phyloP scores from a whole-genome alignment of 2,113 vertebrate genomes.

The Sylvilagus bachmani region DNA sequence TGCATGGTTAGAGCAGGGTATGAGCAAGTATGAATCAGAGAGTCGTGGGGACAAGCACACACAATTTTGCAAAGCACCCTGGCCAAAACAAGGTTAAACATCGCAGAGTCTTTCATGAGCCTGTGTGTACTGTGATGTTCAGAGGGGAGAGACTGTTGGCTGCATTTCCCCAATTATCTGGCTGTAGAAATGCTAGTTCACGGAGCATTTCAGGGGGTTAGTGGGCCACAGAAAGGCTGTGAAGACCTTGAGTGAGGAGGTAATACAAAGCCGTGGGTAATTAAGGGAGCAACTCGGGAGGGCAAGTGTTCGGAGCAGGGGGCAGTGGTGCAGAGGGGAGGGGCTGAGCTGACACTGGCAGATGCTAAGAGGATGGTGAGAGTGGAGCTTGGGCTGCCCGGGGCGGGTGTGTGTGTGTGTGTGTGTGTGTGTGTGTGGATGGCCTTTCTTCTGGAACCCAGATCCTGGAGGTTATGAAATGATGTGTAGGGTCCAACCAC shows the following conservation, averaged over 20 bases:
- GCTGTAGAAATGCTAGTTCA: background rate
- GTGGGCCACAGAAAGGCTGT: background rate
- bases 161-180: background rate
- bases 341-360: background rate
- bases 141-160: background rate
- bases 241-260: conserved; percentile 5
- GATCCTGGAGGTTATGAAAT: background rate
- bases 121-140: rapidly evolving
- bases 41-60: background rate
- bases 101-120: background rate
- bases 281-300: background rate
- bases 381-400: background rate
- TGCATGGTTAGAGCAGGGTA: background rate
- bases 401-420: too few species aligned
- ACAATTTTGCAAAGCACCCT: background rate
- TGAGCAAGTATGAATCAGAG: background rate
- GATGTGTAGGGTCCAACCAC: background rate
- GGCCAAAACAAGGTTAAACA: background rate
- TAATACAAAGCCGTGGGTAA: background rate
- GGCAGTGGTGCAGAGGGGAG: rapidly evolving
- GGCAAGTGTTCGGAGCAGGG: background rate
- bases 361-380: background rate
- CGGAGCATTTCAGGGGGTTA: background rate
- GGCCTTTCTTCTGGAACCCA: background rate
- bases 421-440: too few species aligned